Conservation (phyloP, 2,888 invertebrate genomes). For the Pseudococcus jackbeardsleyi region DNA sequence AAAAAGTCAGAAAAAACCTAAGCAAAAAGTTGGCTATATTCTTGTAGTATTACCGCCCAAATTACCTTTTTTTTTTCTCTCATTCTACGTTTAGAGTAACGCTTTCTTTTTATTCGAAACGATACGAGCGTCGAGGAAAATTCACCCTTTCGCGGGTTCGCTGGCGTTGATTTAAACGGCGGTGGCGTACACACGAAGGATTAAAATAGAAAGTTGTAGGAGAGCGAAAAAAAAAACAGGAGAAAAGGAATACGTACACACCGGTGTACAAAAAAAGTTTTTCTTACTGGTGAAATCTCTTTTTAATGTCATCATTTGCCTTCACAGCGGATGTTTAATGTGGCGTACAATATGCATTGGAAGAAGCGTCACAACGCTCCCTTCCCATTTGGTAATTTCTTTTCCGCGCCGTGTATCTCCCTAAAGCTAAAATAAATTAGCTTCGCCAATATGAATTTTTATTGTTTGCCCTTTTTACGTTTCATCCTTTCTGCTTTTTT, state of each 20-base stretch:
- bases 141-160: conserved; percentile 61
- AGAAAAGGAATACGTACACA: conserved; percentile 50
- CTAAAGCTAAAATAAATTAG: conserved; percentile 68
- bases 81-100: not conserved
- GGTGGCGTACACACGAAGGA: conserved; percentile 54
- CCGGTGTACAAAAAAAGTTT: conserved; percentile 62
- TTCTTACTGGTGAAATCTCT: conserved; percentile 65
- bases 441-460: conserved; percentile 68
- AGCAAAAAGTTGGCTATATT: conserved; percentile 24
- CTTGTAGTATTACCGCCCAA: conserved; percentile 56
- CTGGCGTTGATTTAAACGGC: conserved; percentile 58
- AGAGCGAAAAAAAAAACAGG: conserved; percentile 3
- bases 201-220: conserved; percentile 57
- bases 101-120: conserved; percentile 47
- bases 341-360: conserved; percentile 65
- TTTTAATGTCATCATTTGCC: conserved; percentile 66
- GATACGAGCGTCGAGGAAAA: conserved; percentile 41
- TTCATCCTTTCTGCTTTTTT: conserved; percentile 64
- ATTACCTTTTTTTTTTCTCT: conserved; percentile 58
- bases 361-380: conserved; percentile 64
- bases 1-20: not conserved
- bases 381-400: conserved; percentile 63
- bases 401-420: conserved; percentile 62
- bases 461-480: conserved; percentile 66
- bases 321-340: conserved; percentile 65